Evolutionary conservation across 2,113 vertebrate species (phyloP), one percentile per base, ranked within the genome.

Genomic region (Oreochromis tanganicae): DNA sequence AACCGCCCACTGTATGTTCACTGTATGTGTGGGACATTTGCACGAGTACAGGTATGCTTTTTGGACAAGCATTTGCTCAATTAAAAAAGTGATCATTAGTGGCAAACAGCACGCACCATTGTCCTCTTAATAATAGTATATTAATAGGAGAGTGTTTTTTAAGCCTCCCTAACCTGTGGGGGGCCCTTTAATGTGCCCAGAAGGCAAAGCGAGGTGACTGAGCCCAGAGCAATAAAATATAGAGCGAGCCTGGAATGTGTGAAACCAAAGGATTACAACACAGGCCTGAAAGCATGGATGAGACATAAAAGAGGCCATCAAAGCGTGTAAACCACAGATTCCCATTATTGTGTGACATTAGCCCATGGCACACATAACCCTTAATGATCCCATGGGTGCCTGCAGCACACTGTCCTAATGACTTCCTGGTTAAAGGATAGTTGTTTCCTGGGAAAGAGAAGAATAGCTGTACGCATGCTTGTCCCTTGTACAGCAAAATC

Each of bases 271-370:
- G 86, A 87, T 66, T 88, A 71, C 80, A 87, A 85, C 83, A 87
- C 81, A 63, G 24, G 59, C 87, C 88, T 88, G 54, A 89, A 86
- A 87, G 88, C 86, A 84, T 90, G 87, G 81, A 86, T 27, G 54
- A 89, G 87, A 94, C 90, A 95, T 94, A 92, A 95, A 94, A 93
- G 87, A 91, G 89, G 83, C 91, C 73, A 93, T 93, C 87, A 93
- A 88, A 92, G 88, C 86, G 87, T 83, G 91, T 89, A 93, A 94
- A 93, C 87, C 88, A 85, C 90, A 93, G 88, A 89, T 90, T 91
- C 87, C 85, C 89, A 93, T 96, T 93, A 95, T 93, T 89, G 89
- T 89, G 85, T 92, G 90, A 93, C 92, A 94, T 95, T 91, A 95
- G 91, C 91, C 90, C 83, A 82, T 87, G 83, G 92, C 92, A 86